Evolutionary conservation across 1,140 invertebrate species (phyloP), one percentile per base, ranked within the genome.

Genomic region (Trachymyrmex cornetzi): DNA sequence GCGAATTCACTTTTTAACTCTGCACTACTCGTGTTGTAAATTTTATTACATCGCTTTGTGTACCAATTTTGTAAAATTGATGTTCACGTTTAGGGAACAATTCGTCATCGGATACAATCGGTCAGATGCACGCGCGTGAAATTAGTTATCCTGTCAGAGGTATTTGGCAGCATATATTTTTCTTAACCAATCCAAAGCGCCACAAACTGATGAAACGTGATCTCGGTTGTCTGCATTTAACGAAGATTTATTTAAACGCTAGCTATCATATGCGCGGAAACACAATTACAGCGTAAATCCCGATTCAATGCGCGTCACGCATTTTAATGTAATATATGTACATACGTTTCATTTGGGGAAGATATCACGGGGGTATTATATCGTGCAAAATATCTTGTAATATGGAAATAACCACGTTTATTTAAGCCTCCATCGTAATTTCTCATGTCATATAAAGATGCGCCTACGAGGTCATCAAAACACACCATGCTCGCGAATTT

Each of bases 251-350:
- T 84, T 50, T 69, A 69, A 50, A 16, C 27, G 24, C 53, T 19
- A 34, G 19, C 24, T 71, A 74, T 82, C 53, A 22, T 66, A 27
- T 24, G 27, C 69, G 53, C 80, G 55, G 14, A 38, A 48, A 61
- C 69, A 63, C 69, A 84, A 84, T 84, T 84, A 61, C 69, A 14
- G 55, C 27, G 80, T 61, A 84, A 84, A 84, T 84, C 80, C 61
- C 59, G 80, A 84, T 84, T 61, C 59, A 50, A 84, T 34, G 69
- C 69, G 69, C 69, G 24, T 38, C 38, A 57, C 69, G 69, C 69
- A 84, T 84, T 75, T 84, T 84, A 75, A 84, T 84, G 55, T 75
- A 75, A 84, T 75, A 57, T 71, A 84, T 63, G 69, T 75, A 84
- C 7, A 38, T 38, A 38, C 69, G 30, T 74, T 84, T 84, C 80